phyloP scores from a whole-genome alignment of 2,113 vertebrate genomes.

The Osmerus eperlanus region DNA sequence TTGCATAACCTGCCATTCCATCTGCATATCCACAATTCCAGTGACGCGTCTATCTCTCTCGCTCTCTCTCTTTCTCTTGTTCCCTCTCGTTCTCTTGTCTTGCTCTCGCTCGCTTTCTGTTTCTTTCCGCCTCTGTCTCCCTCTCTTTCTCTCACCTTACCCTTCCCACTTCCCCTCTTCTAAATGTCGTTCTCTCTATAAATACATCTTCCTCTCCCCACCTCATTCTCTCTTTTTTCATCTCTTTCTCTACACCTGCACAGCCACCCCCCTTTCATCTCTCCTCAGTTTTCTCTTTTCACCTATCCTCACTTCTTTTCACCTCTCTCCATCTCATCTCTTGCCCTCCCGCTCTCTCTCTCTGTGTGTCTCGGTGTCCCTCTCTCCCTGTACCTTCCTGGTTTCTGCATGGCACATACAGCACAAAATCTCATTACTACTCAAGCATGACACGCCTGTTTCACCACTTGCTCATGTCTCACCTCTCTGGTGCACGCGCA shows the following conservation, averaged over 20 bases:
- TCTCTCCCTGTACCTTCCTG: no score
- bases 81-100: not conserved
- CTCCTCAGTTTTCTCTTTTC: not conserved
- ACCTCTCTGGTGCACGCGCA: slow-evolving; percentile 1
- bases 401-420: no score
- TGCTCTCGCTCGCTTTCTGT: not conserved
- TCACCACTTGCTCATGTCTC: slow-evolving; percentile 11
- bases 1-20: no score
- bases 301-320: not conserved
- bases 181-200: no score
- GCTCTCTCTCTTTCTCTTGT: no score
- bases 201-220: slow-evolving; percentile 30
- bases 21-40: no score
- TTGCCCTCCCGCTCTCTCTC: not conserved
- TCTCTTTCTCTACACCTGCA: no score
- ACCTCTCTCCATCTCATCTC: slow-evolving; percentile 8
- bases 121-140: not conserved
- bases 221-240: slow-evolving; percentile 29
- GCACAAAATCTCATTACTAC: slow-evolving; percentile 45
- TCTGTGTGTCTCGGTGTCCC: no score
- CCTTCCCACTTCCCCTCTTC: no score
- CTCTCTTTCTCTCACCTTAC: slow-evolving; percentile 16
- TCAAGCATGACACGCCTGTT: slow-evolving; percentile 36
- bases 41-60: no score
- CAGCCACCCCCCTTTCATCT: not conserved